Base-by-base conservation (phyloP, 2,888 invertebrate species). In the Mythimna vitellina region DNA sequence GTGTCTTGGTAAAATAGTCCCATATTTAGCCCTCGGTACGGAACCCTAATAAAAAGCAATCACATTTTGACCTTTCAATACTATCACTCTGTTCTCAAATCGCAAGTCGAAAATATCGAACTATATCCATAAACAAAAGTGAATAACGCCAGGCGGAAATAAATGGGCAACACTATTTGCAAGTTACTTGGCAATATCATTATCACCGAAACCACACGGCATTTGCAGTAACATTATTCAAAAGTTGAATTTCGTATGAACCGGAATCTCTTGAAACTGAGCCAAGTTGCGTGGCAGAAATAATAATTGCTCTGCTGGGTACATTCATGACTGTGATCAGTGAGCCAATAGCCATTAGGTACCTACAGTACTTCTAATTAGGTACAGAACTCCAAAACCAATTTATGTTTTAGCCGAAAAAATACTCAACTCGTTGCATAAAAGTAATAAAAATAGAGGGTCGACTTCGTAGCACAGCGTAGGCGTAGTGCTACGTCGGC, bases 171-270 rank as follows among this genome's bases (percentile, higher is more conserved):
- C 38, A 49, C n/a, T 54, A 51, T 60, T 76, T 54, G 60, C 60
- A 42, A 74, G 64, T 74, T 79, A 60, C 57, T 51, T 62, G 56
- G 61, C 61, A 76, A 56, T 62, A 22, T 46, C 69, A 78, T 81
- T 81, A 65, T 65, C 51, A 65, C 42, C 49, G 14, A 63, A 64
- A 63, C 57, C 65, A 54, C 62, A 66, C 42, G 58, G 53, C 56
- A 65, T 64, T 65, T 64, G 54, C 65, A 38, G 63, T 80, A 57
- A 81, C 51, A 71, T 70, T 65, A 79, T 77, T 81, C 81, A 81
- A 76, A 78, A 81, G 66, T 70, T 65, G 58, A 57, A 63, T 63
- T 54, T 66, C 70, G 63, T 58, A 51, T 77, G 58, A 65, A 81
- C 58, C 65, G 66, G 66, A 66, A 78, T 66, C 61, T 78, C 54